These are phyloP conservation scores for Enoplosus armatus DNA, from an alignment of 2,797 vertebrate genomes.

Conservation along the genomic window DNA sequence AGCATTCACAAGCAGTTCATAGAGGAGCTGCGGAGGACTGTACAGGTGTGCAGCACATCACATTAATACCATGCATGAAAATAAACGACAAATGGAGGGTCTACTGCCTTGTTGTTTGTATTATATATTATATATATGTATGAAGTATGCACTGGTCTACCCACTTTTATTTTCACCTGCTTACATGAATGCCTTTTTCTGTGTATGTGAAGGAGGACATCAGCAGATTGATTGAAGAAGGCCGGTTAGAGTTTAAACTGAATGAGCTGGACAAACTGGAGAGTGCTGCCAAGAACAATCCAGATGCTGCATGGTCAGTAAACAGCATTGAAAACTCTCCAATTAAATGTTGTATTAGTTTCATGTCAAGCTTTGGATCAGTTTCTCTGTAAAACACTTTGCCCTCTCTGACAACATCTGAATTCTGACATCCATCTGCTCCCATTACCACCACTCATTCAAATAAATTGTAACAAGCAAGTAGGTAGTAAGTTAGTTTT, in stretches of 20 bases:
- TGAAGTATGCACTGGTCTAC: background rate
- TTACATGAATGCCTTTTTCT: conserved; percentile 23
- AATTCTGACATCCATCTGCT: background rate
- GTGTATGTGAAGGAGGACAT: conserved; percentile 88
- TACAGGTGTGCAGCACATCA: conserved; percentile 83
- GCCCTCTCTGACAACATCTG: background rate
- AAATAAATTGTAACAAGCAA: no score
- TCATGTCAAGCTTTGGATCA: conserved; percentile 8
- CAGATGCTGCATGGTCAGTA: conserved; percentile 88
- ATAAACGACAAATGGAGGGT: background rate
- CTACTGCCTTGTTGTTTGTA: background rate
- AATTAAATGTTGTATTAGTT: background rate
- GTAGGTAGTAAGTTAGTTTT: background rate
- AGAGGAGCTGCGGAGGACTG: conserved; percentile 83
- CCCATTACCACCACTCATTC: background rate
- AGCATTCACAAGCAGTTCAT: conserved; percentile 90
- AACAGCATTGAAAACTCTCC: background rate
- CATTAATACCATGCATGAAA: background rate
- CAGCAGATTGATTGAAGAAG: conserved; percentile 89
- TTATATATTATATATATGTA: background rate
- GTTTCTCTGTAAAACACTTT: background rate
- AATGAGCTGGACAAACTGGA: conserved; percentile 89
- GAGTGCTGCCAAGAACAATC: conserved; percentile 77
- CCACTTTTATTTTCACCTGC: background rate
- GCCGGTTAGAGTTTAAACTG: conserved; percentile 88